Base-by-base conservation (phyloP, 2,113 vertebrate species). In the Spheniscus mendiculus region DNA sequence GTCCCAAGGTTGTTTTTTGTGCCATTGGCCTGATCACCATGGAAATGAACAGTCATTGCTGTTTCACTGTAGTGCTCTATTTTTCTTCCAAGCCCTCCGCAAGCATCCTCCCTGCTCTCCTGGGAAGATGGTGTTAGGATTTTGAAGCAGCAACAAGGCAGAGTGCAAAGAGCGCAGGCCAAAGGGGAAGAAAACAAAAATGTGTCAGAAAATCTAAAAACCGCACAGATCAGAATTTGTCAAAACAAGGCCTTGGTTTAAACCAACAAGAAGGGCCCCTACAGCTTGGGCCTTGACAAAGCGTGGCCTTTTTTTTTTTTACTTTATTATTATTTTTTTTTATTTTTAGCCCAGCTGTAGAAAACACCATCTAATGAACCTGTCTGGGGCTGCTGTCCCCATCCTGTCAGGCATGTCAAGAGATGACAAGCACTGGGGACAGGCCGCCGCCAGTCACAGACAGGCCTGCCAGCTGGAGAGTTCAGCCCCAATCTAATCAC, bases 361-460 rank as follows among this genome's bases (percentile, higher is more conserved):
- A 99, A 99, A 99, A 99, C 99, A 98, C 98, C 98, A 99, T 99
- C 99, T 99, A 99, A 99, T 99, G 99, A 99, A 99, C 99, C 99
- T 99, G 99, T 99, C 99, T 99, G 99, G 99, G 98, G 98, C 98
- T 99, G 98, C 99, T 99, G 99, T 99, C 99, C 99, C 99, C 99
- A 99, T 99, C 99, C 99, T 99, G 99, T 99, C 99, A 99, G 99
- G 98, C 99, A 98, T 99, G 99, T 99, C 99, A 99, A 98, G 98
- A 98, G 98, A 99, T 99, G 99, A 99, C 99, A 99, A 99, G 99
- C 99, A 98, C 99, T 98, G 98, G 99, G 99, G 99, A 99, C 99
- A 99, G 98, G 98, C 98, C 98, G 98, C 99, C 99, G 99, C 99
- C 99, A 99, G 99, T 99, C 99, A 99, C 97, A 99, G 99, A 99